phyloP scores from a whole-genome alignment of 2,797 vertebrate genomes.

The Oreochromis mossambicus region DNA sequence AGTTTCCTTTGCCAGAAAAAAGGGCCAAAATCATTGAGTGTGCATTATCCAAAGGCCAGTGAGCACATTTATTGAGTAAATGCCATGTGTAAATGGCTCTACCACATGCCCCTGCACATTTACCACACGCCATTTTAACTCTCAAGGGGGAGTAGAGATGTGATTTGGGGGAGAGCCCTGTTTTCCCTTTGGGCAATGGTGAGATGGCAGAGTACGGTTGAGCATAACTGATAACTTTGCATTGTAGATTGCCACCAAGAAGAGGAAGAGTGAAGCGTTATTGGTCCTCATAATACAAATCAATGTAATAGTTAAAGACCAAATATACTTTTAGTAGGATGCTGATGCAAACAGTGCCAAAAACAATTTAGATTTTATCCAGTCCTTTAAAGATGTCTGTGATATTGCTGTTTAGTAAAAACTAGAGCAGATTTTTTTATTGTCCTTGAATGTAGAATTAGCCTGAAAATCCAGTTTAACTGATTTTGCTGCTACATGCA shows the following conservation, averaged over 20 bases:
- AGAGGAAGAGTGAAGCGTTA: neutral
- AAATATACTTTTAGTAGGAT: neutral
- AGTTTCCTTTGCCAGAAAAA: neutral
- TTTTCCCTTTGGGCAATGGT: constrained; percentile 13
- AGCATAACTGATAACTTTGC: constrained; percentile 29
- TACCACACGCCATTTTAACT: constrained; percentile 37
- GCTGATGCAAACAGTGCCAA: neutral
- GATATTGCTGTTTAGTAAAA: neutral
- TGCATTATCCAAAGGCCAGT: constrained; percentile 58
- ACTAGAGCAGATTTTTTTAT: neutral
- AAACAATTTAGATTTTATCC: neutral
- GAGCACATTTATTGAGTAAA: constrained; percentile 58
- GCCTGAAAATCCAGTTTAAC: neutral
- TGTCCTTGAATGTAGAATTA: neutral
- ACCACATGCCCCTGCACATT: neutral
- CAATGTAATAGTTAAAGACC: neutral
- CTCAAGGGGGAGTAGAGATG: neutral
- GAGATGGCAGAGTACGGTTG: constrained; percentile 29
- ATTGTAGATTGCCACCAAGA: neutral
- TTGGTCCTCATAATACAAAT: neutral
- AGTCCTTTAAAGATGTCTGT: neutral
- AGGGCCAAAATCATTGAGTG: constrained; percentile 20
- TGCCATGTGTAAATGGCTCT: constrained; percentile 58
- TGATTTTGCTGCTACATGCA: neutral
- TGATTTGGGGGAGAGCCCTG: neutral